A percentile compares a stretch with the other conserved stretches of the same genome.
phyloP scores from a whole-genome alignment of 2,797 vertebrate genomes.

The Crocodylus rhombifer region DNA sequence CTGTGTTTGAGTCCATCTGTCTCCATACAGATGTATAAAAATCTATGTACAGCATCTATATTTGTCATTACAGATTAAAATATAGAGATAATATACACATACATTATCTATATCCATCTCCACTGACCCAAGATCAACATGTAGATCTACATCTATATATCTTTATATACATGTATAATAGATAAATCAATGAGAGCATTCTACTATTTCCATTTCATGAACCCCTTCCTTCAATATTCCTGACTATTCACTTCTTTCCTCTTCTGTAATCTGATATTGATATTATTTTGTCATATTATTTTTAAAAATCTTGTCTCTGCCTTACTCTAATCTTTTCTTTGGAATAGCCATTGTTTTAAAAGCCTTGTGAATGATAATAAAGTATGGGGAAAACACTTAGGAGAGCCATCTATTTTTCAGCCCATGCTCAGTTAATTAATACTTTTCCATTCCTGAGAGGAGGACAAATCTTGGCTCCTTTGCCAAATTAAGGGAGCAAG shows the following conservation, averaged over 20 bases:
- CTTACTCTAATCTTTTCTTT: slow-evolving; percentile 61
- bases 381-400: slow-evolving; percentile 67
- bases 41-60: background rate
- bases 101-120: background rate
- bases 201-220: slow-evolving; percentile 44
- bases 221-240: slow-evolving; percentile 34
- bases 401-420: slow-evolving; percentile 67
- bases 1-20: background rate
- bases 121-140: background rate
- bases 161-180: slow-evolving; percentile 47
- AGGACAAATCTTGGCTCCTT: slow-evolving; percentile 71
- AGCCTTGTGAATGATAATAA: slow-evolving; percentile 68
- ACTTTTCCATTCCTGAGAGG: slow-evolving; percentile 56
- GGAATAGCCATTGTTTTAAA: slow-evolving; percentile 67
- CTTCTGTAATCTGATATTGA: slow-evolving; percentile 14
- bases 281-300: slow-evolving; percentile 40
- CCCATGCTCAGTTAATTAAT: slow-evolving; percentile 74
- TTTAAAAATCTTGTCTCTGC: background rate
- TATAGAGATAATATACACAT: background rate
- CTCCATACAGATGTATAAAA: background rate
- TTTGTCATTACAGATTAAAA: background rate
- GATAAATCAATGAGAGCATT: slow-evolving; percentile 44
- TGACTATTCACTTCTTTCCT: slow-evolving; percentile 10
- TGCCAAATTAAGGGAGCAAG: slow-evolving; percentile 63
- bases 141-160: background rate